phyloP scores from a whole-genome alignment of 2,797 vertebrate species.

The Cyclura pinguis region DNA sequence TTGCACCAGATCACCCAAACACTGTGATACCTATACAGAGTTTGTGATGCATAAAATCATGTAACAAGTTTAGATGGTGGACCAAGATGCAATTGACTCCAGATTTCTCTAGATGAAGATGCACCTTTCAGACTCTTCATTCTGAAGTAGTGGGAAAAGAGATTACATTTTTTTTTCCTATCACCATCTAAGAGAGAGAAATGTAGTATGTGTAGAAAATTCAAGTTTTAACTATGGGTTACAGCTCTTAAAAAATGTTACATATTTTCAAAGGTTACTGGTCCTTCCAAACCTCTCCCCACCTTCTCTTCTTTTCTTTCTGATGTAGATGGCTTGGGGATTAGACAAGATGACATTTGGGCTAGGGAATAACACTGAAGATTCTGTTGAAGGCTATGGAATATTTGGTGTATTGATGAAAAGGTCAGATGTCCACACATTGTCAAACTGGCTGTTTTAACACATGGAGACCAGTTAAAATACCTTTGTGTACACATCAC shows the following conservation, averaged over 20 bases:
- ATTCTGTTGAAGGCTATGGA: slow-evolving; percentile 6
- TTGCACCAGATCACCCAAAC: neutral
- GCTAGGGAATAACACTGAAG: neutral
- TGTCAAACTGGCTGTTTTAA: slow-evolving; percentile 15
- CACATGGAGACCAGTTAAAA: neutral
- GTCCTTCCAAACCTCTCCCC: neutral
- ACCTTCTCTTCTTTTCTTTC: neutral
- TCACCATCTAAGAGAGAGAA: neutral
- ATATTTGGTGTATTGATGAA: slow-evolving; percentile 28
- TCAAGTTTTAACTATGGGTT: neutral
- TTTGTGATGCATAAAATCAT: neutral
- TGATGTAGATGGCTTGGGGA: neutral
- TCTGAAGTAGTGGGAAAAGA: too few species aligned
- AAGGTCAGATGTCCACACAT: neutral
- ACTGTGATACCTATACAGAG: neutral
- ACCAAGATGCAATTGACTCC: neutral
- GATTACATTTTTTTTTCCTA: neutral
- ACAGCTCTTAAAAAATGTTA: neutral
- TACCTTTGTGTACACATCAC: neutral
- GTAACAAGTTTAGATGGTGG: neutral
- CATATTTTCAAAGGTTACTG: slow-evolving; percentile 33
- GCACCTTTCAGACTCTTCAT: neutral
- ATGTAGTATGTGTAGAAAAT: slow-evolving; percentile 16
- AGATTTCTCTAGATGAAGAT: too few species aligned
- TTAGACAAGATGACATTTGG: neutral